These are phyloP conservation scores for Myopa testacea DNA, from an alignment of 2,888 invertebrate species.

Conservation along the genomic window DNA sequence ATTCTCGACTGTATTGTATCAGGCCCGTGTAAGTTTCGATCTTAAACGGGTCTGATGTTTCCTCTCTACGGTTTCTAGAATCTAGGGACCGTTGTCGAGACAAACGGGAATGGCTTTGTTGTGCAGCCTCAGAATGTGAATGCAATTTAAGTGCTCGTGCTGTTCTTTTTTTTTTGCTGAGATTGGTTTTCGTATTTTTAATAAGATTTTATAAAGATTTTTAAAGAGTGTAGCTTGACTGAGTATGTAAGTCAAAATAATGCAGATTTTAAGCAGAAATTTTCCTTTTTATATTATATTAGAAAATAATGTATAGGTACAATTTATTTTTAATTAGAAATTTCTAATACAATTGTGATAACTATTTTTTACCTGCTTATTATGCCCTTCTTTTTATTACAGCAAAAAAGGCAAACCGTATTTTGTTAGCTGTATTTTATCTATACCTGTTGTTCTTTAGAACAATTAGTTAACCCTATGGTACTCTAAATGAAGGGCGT, in stretches of 20 bases:
- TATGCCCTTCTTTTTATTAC: background rate
- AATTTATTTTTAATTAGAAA: background rate
- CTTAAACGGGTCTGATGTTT: background rate
- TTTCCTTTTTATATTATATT: no score
- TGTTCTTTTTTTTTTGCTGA: background rate
- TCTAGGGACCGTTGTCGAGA: background rate
- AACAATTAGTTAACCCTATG: no score
- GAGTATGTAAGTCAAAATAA: background rate
- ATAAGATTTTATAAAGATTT: background rate
- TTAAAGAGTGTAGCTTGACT: background rate
- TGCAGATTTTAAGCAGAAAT: background rate
- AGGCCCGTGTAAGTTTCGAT: background rate
- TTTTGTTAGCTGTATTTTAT: background rate
- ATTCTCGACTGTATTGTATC: background rate
- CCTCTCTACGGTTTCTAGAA: background rate
- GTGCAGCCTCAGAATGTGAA: background rate
- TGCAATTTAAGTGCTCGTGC: background rate
- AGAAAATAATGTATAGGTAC: background rate
- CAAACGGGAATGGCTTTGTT: background rate
- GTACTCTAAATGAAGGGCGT: no score
- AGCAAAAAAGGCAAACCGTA: background rate
- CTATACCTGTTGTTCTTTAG: no score
- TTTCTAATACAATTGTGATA: background rate
- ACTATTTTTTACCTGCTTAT: background rate
- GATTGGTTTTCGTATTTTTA: background rate